phyloP scores from a whole-genome alignment of 1,140 invertebrate species.

The Euwallacea fornicatus region DNA sequence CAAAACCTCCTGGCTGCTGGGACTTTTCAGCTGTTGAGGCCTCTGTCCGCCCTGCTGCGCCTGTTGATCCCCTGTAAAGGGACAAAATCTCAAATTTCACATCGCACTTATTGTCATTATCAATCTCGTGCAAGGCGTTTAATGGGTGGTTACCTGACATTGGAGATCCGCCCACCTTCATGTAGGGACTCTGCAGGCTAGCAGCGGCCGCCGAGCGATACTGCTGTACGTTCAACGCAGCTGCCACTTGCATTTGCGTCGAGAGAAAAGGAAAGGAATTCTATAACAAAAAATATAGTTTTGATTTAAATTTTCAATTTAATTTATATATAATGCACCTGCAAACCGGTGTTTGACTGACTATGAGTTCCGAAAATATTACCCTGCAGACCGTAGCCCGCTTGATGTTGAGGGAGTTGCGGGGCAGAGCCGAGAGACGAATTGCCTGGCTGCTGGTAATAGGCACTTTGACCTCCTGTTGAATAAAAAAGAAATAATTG shows the following conservation, averaged over 20 bases:
- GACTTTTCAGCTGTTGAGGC: constrained; percentile 51
- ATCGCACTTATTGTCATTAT: neutral
- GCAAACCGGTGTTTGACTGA: constrained; percentile 49
- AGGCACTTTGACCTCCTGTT: constrained; percentile 50
- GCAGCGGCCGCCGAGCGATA: constrained; percentile 38
- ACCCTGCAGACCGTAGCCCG: constrained; percentile 50
- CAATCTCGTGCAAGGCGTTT: neutral
- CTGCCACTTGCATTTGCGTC: constrained; percentile 46
- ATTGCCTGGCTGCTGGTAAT: constrained; percentile 51
- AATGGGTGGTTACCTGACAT: constrained; percentile 24
- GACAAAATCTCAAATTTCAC: constrained; percentile 21
- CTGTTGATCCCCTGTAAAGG: constrained; percentile 33
- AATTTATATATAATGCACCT: constrained; percentile 28
- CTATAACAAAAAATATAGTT: constrained; percentile 18
- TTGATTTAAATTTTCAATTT: neutral
- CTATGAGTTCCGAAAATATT: constrained; percentile 50
- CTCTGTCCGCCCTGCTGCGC: constrained; percentile 34
- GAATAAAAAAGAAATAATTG: constrained; percentile 4
- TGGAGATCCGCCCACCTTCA: constrained; percentile 44
- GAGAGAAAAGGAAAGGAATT: constrained; percentile 44
- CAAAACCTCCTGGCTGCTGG: constrained; percentile 50
- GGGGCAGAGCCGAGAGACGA: constrained; percentile 46
- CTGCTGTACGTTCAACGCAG: constrained; percentile 44
- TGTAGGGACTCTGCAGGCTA: constrained; percentile 42
- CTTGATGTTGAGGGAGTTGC: constrained; percentile 50